Conservation (phyloP, 2,888 invertebrate genomes). For the Labia minor region DNA sequence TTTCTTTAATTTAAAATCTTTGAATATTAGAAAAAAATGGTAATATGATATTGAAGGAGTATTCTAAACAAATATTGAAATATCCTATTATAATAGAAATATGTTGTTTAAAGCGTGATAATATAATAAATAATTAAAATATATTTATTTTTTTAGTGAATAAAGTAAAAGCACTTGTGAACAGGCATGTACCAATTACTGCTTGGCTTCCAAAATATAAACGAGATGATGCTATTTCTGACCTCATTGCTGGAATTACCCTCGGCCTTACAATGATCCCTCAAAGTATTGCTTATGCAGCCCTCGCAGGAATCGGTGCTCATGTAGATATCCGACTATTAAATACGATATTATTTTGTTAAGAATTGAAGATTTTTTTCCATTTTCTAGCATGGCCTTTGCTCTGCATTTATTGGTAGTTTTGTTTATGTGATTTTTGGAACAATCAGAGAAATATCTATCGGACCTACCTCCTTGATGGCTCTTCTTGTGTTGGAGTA, state of each 20-base stretch:
- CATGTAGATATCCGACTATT: too few relatives aligned
- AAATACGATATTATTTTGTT: too few relatives aligned
- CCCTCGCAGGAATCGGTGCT: conserved; percentile 70
- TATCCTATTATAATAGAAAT: too few relatives aligned
- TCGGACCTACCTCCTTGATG: conserved; percentile 91
- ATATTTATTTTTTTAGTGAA: too few relatives aligned
- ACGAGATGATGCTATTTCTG: conserved; percentile 56
- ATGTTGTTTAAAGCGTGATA: too few relatives aligned
- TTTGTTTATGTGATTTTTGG: conserved; percentile 81
- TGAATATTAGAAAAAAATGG: too few relatives aligned
- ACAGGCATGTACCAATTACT: conserved; percentile 27
- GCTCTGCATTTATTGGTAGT: conserved; percentile 81
- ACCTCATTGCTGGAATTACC: conserved; percentile 79
- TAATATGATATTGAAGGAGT: too few relatives aligned
- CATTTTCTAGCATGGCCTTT: conserved; percentile 64
- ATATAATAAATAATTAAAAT: too few relatives aligned
- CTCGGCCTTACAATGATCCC: conserved; percentile 86
- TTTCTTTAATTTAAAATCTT: too few relatives aligned
- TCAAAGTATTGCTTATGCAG: conserved; percentile 84
- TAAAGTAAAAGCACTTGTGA: not conserved
- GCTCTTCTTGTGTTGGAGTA: conserved; percentile 70
- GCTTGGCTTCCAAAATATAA: conserved; percentile 53
- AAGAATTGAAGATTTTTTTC: conserved; percentile 15
- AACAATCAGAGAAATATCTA: conserved; percentile 49
- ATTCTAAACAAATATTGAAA: too few relatives aligned